These are phyloP conservation scores for Nyctibius grandis DNA, from an alignment of 2,797 vertebrate genomes.

Conservation along the genomic window DNA sequence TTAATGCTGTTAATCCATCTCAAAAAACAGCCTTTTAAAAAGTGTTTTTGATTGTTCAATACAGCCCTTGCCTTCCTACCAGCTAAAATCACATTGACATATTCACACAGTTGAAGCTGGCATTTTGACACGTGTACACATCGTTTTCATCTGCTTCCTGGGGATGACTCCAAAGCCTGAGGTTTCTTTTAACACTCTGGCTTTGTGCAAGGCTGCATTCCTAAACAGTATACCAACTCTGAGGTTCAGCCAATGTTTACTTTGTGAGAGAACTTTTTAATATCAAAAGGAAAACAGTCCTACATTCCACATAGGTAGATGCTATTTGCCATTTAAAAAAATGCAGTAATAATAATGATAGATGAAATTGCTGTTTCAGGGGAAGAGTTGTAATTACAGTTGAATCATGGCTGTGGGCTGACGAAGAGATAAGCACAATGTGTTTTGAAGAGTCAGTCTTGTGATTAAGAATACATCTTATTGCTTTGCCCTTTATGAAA, in stretches of 20 bases:
- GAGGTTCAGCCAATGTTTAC: slow-evolving; percentile 55
- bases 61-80: neutral
- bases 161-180: slow-evolving; percentile 30
- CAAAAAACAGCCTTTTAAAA: neutral
- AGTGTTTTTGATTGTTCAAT: neutral
- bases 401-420: neutral
- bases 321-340: slow-evolving; percentile 18
- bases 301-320: slow-evolving; percentile 64
- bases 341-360: neutral
- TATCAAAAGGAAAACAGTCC: slow-evolving; percentile 68
- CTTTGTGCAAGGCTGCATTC: slow-evolving; percentile 39
- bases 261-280: slow-evolving; percentile 60
- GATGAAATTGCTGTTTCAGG: neutral
- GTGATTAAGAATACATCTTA: slow-evolving; percentile 5
- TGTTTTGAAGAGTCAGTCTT: slow-evolving; percentile 29
- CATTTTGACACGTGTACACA: neutral
- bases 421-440: neutral
- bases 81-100: neutral
- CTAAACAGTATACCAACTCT: slow-evolving; percentile 46
- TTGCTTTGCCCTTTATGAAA: slow-evolving; percentile 43
- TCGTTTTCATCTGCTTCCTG: slow-evolving; percentile 42
- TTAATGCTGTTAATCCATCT: neutral
- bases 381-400: neutral
- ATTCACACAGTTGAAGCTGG: neutral
- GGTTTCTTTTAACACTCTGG: slow-evolving; percentile 57